A percentile compares a stretch with the other conserved stretches of the same genome.
Conservation (phyloP, 2,113 vertebrate genomes). For the Neofelis nebulosa region DNA sequence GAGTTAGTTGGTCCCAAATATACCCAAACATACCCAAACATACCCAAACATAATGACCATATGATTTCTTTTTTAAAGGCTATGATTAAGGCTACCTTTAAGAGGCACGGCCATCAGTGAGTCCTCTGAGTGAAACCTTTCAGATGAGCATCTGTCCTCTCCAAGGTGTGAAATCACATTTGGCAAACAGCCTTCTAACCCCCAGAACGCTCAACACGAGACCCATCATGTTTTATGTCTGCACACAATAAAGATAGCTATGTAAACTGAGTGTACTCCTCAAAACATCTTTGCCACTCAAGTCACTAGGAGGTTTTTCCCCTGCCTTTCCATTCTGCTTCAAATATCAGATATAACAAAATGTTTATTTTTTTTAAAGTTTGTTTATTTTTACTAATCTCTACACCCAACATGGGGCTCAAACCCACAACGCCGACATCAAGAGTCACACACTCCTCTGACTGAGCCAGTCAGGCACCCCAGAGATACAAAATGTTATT, state of each 20-base stretch:
- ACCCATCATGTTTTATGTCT: constrained; percentile 32
- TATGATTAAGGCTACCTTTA: not conserved
- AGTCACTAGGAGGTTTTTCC: not conserved
- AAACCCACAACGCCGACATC: not conserved
- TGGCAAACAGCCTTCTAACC: constrained; percentile 51
- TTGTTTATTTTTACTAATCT: not conserved
- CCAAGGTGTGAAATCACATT: constrained; percentile 63
- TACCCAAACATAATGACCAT: not conserved
- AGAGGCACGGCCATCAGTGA: not conserved
- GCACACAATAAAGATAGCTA: not conserved
- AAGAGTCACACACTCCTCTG: not conserved
- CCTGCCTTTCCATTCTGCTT: not conserved
- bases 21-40: not conserved
- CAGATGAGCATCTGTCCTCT: not conserved
- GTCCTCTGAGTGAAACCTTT: not conserved
- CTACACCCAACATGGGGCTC: not conserved
- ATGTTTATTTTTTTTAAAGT: constrained; percentile 9
- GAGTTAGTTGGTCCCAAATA: not conserved
- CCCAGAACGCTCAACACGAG: not conserved
- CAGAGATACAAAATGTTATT: constrained; percentile 65
- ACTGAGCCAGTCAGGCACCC: not conserved
- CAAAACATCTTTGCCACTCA: not conserved
- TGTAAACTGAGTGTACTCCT: not conserved
- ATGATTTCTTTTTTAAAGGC: not conserved
- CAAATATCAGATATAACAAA: constrained; percentile 64